phyloP scores from a whole-genome alignment of 2,113 vertebrate species.

The Tragelaphus strepsiceros region DNA sequence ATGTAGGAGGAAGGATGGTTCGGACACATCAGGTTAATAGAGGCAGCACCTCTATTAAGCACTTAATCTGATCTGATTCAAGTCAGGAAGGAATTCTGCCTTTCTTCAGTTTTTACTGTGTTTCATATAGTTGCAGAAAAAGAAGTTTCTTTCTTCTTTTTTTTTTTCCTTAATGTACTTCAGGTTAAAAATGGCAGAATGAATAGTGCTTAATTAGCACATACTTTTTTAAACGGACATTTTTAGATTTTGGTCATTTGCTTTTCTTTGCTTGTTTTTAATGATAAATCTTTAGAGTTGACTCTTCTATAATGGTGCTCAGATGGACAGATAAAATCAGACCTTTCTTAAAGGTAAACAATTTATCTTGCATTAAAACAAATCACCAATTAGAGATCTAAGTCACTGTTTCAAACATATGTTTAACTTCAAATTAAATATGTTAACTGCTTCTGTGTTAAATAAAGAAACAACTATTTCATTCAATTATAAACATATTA shows the following conservation, averaged over 20 bases:
- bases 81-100: background rate
- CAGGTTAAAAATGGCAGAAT: background rate
- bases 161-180: background rate
- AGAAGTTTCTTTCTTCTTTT: background rate
- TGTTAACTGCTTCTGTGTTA: constrained; percentile 23
- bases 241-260: background rate
- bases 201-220: background rate
- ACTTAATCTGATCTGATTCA: background rate
- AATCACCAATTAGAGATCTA: constrained; percentile 1
- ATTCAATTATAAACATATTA: constrained; percentile 56
- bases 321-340: background rate
- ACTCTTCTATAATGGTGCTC: constrained; percentile 23
- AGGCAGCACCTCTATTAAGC: background rate
- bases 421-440: constrained; percentile 55
- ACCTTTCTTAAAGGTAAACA: constrained; percentile 42
- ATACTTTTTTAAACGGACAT: background rate
- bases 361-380: constrained; percentile 46
- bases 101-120: constrained; percentile 54
- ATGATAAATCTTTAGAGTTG: constrained; percentile 16
- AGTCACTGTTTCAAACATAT: constrained; percentile 39
- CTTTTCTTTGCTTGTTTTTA: background rate
- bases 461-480: constrained; percentile 44
- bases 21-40: background rate
- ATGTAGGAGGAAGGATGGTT: background rate
- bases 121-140: constrained; percentile 44